Percentiles rank a stretch among this genome's conserved stretches.
Evolutionary conservation across 2,113 vertebrate species (phyloP).

Genomic region (Podocnemis expansa): DNA sequence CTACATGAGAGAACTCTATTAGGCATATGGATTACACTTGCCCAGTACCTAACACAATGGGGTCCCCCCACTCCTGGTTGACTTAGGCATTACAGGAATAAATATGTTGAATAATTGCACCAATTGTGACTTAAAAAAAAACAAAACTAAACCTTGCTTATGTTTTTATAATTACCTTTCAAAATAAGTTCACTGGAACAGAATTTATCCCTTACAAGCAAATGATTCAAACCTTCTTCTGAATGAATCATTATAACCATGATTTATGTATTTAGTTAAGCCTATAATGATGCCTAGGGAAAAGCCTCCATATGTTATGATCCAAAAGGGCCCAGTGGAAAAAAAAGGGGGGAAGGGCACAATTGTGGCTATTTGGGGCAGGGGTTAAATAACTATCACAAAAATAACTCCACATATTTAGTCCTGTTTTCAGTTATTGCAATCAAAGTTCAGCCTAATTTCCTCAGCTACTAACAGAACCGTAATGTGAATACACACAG

Average conservation of each 20-base stretch:
- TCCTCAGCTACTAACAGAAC: neutral
- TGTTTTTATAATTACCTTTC: conserved; percentile 8
- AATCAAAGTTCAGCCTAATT: neutral
- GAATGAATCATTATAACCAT: neutral
- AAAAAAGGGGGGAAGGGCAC: too few relatives aligned
- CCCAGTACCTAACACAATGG: neutral
- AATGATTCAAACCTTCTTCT: neutral
- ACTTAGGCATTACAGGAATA: conserved; percentile 43
- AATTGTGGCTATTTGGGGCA: neutral
- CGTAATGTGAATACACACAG: neutral
- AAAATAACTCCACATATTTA: neutral
- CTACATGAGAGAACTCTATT: too few relatives aligned
- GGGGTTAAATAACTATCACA: too few relatives aligned
- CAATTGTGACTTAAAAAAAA: too few relatives aligned
- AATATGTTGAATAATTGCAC: conserved; percentile 39
- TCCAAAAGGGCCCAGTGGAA: too few relatives aligned
- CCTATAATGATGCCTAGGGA: neutral
- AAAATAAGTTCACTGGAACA: neutral
- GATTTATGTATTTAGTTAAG: neutral
- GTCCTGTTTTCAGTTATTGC: neutral
- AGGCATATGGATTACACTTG: too few relatives aligned
- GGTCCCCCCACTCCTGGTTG: too few relatives aligned
- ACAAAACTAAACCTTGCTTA: neutral
- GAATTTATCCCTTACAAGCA: neutral
- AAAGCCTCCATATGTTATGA: neutral